Percentiles rank a stretch among this genome's conserved stretches.
These are phyloP conservation scores for Cetoscarus ocellatus DNA, from an alignment of 2,797 vertebrate species.

Conservation along the genomic window DNA sequence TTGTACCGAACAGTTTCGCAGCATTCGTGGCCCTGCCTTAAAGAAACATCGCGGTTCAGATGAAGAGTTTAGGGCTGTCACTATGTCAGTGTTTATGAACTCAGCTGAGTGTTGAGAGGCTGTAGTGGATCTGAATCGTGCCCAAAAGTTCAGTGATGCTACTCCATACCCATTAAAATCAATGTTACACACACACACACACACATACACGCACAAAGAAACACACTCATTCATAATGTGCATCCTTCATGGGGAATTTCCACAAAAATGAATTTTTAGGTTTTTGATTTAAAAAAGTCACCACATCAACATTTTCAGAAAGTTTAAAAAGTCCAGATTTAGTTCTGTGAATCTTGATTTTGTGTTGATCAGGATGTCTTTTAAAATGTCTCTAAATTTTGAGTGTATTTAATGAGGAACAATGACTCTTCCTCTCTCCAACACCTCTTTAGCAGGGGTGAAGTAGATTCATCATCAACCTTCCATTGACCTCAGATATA, in stretches of 20 bases:
- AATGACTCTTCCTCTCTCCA: background rate
- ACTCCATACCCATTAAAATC: slow-evolving; percentile 52
- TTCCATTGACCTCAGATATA: background rate
- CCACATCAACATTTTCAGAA: no score
- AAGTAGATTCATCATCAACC: background rate
- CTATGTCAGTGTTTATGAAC: slow-evolving; percentile 23
- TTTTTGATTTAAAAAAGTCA: slow-evolving; percentile 30
- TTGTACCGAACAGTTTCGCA: slow-evolving; percentile 71
- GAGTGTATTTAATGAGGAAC: no score
- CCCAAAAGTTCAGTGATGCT: slow-evolving; percentile 47
- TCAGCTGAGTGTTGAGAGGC: slow-evolving; percentile 51
- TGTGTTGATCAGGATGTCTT: no score
- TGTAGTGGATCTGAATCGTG: slow-evolving; percentile 73
- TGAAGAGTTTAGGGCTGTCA: slow-evolving; percentile 55
- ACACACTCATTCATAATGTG: slow-evolving; percentile 21
- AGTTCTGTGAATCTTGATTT: no score
- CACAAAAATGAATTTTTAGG: slow-evolving; percentile 26
- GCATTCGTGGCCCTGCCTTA: slow-evolving; percentile 73
- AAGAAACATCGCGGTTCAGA: slow-evolving; percentile 42
- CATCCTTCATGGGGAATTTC: slow-evolving; percentile 36
- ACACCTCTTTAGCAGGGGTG: background rate
- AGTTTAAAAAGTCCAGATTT: slow-evolving; percentile 1
- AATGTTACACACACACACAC: background rate
- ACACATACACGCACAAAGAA: background rate
- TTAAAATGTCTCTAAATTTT: no score